Conservation (phyloP, 1,140 invertebrate genomes). For the Philotrypesis tridentata region DNA sequence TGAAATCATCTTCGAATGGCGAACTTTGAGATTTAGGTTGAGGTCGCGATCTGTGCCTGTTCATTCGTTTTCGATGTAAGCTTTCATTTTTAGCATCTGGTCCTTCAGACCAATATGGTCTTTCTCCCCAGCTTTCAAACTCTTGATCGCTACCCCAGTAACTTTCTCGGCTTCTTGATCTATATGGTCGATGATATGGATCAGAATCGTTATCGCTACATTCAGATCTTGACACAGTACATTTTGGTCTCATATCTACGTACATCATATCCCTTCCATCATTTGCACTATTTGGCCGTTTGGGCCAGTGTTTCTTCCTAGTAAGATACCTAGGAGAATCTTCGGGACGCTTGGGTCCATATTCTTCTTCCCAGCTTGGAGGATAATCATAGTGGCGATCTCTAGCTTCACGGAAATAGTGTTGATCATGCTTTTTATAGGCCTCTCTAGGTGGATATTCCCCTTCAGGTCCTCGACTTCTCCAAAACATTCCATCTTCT, state of each 20-base stretch:
- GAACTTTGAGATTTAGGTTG: conserved; percentile 73
- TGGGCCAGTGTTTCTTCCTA: conserved; percentile 77
- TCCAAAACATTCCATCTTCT: conserved; percentile 65
- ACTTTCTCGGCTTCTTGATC: conserved; percentile 69
- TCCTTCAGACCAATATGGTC: conserved; percentile 68
- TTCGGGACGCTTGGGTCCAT: conserved; percentile 61
- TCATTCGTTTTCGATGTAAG: conserved; percentile 68
- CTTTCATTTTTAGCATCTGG: conserved; percentile 66
- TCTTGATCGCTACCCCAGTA: conserved; percentile 72
- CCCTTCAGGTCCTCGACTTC: conserved; percentile 43
- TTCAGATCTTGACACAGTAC: conserved; percentile 69
- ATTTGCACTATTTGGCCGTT: conserved; percentile 78
- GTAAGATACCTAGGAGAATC: conserved; percentile 69
- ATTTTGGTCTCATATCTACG: conserved; percentile 62
- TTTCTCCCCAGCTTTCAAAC: conserved; percentile 69
- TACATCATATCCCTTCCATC: conserved; percentile 69
- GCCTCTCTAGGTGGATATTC: conserved; percentile 61
- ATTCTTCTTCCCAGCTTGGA: conserved; percentile 63
- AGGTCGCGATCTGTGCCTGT: conserved; percentile 65
- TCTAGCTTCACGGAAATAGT: conserved; percentile 63
- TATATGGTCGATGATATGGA: conserved; percentile 64
- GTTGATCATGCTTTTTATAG: conserved; percentile 63
- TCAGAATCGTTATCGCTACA: conserved; percentile 72
- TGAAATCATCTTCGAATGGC: conserved; percentile 83
- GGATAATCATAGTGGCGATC: conserved; percentile 64